Evolutionary conservation across 2,113 vertebrate genomes (phyloP).

Genomic region (Tyrannus savana): DNA sequence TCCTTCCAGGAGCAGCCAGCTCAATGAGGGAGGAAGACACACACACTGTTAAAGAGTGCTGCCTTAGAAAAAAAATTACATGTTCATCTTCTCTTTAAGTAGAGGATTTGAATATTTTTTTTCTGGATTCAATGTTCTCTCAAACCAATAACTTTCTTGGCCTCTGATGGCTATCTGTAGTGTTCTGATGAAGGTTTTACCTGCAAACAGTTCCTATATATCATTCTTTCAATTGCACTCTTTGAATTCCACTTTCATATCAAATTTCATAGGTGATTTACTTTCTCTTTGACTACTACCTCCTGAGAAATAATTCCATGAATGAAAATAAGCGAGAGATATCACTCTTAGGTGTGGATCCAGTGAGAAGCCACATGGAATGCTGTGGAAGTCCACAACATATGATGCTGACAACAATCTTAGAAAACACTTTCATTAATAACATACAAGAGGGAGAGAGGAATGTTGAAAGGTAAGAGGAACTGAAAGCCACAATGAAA

Average conservation of each 20-base stretch:
- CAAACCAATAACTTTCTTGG: constrained; percentile 25
- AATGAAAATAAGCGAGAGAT: constrained; percentile 46
- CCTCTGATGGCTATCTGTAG: not conserved
- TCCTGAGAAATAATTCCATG: constrained; percentile 48
- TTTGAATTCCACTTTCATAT: constrained; percentile 48
- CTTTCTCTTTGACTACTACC: constrained; percentile 41
- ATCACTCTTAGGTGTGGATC: not conserved
- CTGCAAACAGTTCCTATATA: not conserved
- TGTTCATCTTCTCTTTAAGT: not conserved
- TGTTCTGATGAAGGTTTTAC: not conserved
- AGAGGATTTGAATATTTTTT: constrained; percentile 8
- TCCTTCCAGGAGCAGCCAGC: not conserved
- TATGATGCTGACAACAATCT: not conserved
- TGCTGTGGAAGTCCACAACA: not conserved
- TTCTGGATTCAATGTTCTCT: not conserved
- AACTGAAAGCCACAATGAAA: not conserved
- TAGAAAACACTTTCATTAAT: constrained; percentile 1
- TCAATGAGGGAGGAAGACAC: not conserved
- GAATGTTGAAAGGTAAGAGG: not conserved
- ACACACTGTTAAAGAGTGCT: not conserved
- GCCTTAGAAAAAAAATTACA: not conserved
- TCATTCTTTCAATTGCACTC: constrained; percentile 6
- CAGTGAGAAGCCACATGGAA: constrained; percentile 6
- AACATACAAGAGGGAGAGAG: not conserved
- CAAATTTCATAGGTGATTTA: constrained; percentile 56